Evolutionary conservation across 2,797 vertebrate genomes (phyloP).

Genomic region (Pseudochirops cupreus): DNA sequence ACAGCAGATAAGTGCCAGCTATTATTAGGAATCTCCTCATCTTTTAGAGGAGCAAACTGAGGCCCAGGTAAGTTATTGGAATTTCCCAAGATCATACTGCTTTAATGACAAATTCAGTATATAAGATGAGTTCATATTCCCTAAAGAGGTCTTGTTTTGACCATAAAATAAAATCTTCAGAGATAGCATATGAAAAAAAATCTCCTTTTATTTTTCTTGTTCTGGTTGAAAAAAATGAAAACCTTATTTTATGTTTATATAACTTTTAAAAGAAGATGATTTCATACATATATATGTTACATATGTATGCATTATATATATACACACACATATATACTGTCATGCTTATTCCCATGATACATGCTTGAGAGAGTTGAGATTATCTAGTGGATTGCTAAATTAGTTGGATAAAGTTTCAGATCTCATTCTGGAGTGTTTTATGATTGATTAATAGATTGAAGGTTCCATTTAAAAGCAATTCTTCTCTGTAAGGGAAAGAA

Average conservation of each 20-base stretch:
- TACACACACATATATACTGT: too few species aligned
- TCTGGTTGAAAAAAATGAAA: slow-evolving; percentile 28
- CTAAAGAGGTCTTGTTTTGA: slow-evolving; percentile 30
- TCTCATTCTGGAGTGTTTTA: slow-evolving; percentile 15
- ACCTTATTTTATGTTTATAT: slow-evolving; percentile 35
- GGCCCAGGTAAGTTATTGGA: not conserved
- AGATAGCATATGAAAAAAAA: slow-evolving; percentile 36
- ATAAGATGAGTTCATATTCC: slow-evolving; percentile 27
- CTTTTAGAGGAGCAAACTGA: not conserved
- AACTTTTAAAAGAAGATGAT: slow-evolving; percentile 30
- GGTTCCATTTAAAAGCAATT: slow-evolving; percentile 50
- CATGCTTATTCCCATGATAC: not conserved
- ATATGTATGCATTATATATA: not conserved
- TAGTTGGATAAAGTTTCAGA: slow-evolving; percentile 57
- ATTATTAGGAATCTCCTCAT: not conserved
- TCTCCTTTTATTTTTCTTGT: slow-evolving; percentile 9
- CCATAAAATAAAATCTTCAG: slow-evolving; percentile 39
- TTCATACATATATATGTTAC: slow-evolving; percentile 38
- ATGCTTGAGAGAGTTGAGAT: slow-evolving; percentile 40
- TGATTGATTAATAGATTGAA: slow-evolving; percentile 4
- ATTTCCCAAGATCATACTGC: not conserved
- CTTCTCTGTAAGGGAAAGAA: slow-evolving; percentile 34
- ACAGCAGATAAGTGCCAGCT: not conserved
- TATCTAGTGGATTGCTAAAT: slow-evolving; percentile 53
- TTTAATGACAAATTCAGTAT: not conserved